These are phyloP conservation scores for Zaprionus capensis DNA, from an alignment of 1,140 invertebrate species.

Conservation along the genomic window DNA sequence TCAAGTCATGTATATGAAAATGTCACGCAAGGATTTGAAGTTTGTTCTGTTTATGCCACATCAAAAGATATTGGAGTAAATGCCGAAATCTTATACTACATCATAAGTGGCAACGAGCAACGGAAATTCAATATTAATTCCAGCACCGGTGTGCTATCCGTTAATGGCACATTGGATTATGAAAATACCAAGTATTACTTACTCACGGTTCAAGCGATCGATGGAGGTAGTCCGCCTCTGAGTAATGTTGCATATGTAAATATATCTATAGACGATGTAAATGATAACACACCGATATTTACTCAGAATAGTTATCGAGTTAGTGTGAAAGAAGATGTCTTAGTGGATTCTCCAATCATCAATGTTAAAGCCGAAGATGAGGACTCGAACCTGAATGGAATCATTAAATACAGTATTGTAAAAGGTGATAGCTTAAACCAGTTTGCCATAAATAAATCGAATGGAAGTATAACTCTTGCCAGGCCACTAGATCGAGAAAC, in stretches of 20 bases:
- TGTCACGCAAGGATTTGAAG: slow-evolving; percentile 89
- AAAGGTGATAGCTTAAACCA: slow-evolving; percentile 91
- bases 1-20: slow-evolving; percentile 90
- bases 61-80: slow-evolving; percentile 97
- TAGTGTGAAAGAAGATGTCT: slow-evolving; percentile 91
- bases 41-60: slow-evolving; percentile 93
- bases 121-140: slow-evolving; percentile 92
- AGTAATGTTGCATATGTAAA: slow-evolving; percentile 95
- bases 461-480: slow-evolving; percentile 91
- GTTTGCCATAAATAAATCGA: slow-evolving; percentile 91
- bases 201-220: slow-evolving; percentile 94
- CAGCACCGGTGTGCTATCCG: slow-evolving; percentile 89
- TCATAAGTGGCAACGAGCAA: slow-evolving; percentile 94
- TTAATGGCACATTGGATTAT: slow-evolving; percentile 92
- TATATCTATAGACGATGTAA: slow-evolving; percentile 93
- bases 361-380: slow-evolving; percentile 92
- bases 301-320: slow-evolving; percentile 91
- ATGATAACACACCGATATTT: slow-evolving; percentile 95
- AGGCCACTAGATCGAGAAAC: slow-evolving; percentile 93
- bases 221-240: slow-evolving; percentile 93
- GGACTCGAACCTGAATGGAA: slow-evolving; percentile 92
- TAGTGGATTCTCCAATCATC: slow-evolving; percentile 88
- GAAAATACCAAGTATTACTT: slow-evolving; percentile 94
- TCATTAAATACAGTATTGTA: slow-evolving; percentile 91
- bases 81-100: slow-evolving; percentile 95